Conservation (phyloP, 1,140 invertebrate genomes). For the Tyrophagus putrescentiae region DNA sequence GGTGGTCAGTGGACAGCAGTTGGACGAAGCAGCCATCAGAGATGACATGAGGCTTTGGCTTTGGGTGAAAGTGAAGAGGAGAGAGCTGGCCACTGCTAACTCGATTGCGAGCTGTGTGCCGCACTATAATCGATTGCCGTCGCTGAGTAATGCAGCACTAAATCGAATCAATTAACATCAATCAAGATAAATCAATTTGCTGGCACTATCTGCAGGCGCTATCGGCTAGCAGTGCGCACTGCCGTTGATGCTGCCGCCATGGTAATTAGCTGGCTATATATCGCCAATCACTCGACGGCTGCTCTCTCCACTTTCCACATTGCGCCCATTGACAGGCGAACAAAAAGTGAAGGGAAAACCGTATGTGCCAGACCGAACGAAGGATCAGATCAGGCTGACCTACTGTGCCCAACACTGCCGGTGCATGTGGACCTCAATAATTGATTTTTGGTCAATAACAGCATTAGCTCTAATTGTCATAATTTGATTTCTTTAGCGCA, state of each 20-base stretch:
- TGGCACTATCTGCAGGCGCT: background rate
- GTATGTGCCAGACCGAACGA: too few relatives aligned
- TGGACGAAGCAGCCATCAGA: background rate
- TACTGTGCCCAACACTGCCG: background rate
- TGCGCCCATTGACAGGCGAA: background rate
- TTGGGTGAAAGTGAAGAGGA: too few relatives aligned
- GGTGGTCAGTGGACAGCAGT: background rate
- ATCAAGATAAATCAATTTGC: conserved; percentile 15
- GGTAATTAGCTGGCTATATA: conserved; percentile 13
- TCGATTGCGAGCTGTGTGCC: background rate
- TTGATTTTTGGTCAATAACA: conserved; percentile 9
- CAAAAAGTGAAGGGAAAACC: background rate
- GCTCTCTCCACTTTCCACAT: background rate
- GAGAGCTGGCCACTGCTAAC: background rate
- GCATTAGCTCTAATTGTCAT: conserved; percentile 4
- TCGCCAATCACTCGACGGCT: background rate
- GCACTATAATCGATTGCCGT: conserved; percentile 7
- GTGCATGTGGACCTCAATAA: background rate
- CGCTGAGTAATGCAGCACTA: conserved; percentile 2
- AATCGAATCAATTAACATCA: conserved; percentile 15
- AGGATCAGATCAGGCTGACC: too few relatives aligned
- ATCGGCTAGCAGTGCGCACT: too few relatives aligned
- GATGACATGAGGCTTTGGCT: too few relatives aligned
- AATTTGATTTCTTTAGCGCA: background rate
- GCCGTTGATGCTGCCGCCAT: background rate